phyloP scores from a whole-genome alignment of 1,140 invertebrate species.

The Antheraea pernyi region DNA sequence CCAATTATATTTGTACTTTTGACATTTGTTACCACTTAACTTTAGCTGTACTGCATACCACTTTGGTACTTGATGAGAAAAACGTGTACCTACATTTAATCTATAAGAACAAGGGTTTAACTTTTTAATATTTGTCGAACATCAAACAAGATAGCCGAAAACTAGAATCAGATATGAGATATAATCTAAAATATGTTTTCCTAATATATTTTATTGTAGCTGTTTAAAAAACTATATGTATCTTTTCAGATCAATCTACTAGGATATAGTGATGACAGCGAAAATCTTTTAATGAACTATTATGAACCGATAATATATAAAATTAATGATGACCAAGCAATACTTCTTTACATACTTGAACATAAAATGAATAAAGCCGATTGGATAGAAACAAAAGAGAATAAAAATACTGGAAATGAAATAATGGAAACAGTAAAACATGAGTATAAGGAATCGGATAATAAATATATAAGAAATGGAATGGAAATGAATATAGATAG shows the following conservation, averaged over 20 bases:
- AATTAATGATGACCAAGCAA: background rate
- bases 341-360: background rate
- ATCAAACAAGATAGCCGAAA: background rate
- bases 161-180: background rate
- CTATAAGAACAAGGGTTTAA: background rate
- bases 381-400: background rate
- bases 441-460: no score
- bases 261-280: conserved; percentile 13
- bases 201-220: background rate
- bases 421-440: no score
- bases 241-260: conserved; percentile 10
- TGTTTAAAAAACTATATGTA: background rate
- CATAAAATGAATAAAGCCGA: background rate
- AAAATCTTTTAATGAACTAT: conserved; percentile 30
- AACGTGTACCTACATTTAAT: background rate
- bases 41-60: no score
- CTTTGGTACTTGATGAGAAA: no score
- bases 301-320: conserved; percentile 1
- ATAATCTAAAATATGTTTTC: background rate
- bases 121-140: background rate
- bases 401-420: background rate
- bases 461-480: background rate
- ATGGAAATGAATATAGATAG: background rate
- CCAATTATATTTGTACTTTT: no score
- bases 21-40: no score